Percentiles rank a stretch among this genome's conserved stretches.
Evolutionary conservation across 1,140 invertebrate genomes (phyloP).

Genomic region (Drosophila kohkoa): DNA sequence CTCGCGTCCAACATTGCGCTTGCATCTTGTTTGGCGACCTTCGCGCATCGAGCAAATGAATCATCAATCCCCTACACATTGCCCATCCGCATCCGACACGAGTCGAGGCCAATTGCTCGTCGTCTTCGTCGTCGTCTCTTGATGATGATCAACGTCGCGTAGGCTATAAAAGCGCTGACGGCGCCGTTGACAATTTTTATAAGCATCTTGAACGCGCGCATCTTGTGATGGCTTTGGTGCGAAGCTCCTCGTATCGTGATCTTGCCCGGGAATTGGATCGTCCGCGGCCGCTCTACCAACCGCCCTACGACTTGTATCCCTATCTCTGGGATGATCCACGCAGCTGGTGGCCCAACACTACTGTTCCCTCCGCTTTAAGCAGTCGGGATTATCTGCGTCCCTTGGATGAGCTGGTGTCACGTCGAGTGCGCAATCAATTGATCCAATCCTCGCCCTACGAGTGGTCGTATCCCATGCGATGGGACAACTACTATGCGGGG

Average conservation of each 20-base stretch:
- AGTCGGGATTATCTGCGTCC: conserved; percentile 60
- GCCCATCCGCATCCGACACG: conserved; percentile 60
- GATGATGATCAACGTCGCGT: background rate
- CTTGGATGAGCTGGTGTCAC: conserved; percentile 75
- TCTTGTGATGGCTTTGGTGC: conserved; percentile 68
- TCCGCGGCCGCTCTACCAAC: conserved; percentile 62
- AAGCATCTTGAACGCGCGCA: conserved; percentile 54
- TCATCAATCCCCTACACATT: conserved; percentile 47
- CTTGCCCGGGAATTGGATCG: conserved; percentile 74
- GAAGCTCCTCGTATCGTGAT: conserved; percentile 71
- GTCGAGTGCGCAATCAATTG: conserved; percentile 74
- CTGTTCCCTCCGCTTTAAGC: background rate
- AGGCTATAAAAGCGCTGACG: conserved; percentile 64
- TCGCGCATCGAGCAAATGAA: conserved; percentile 67
- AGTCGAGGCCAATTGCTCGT: conserved; percentile 47
- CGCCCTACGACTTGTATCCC: conserved; percentile 77
- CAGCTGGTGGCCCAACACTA: conserved; percentile 60
- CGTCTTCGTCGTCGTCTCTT: too few species aligned
- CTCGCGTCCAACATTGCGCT: conserved; percentile 56
- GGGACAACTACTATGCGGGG: conserved; percentile 86
- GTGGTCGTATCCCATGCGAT: conserved; percentile 75
- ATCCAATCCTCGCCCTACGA: conserved; percentile 75
- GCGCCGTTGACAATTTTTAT: conserved; percentile 64
- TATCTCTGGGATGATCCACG: conserved; percentile 80
- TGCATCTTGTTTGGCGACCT: conserved; percentile 55